Evolutionary conservation across 2,888 invertebrate genomes (phyloP).

Genomic region (Mellilla xanthometata): DNA sequence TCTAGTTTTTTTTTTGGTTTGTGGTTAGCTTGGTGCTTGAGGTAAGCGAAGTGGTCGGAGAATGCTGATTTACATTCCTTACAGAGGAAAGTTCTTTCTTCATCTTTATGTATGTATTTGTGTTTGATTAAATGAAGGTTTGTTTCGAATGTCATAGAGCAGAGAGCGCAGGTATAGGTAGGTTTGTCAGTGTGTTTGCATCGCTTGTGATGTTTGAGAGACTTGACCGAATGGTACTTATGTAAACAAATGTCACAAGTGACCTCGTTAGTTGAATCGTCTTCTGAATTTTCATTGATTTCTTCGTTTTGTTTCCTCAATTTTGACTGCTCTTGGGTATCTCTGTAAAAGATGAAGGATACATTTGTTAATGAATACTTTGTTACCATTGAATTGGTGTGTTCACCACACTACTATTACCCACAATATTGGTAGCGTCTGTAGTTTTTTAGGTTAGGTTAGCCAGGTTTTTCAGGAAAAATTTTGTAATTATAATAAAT

Average conservation of each 20-base stretch:
- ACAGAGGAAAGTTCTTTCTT: constrained; percentile 32
- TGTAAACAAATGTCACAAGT: constrained; percentile 20
- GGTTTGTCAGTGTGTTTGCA: constrained; percentile 2
- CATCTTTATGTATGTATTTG: constrained; percentile 30
- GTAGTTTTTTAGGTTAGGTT: too few species aligned
- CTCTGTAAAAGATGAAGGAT: too few species aligned
- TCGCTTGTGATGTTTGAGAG: constrained; percentile 24
- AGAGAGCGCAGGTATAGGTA: constrained; percentile 34
- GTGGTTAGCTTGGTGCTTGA: constrained; percentile 34
- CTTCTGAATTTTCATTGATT: too few species aligned
- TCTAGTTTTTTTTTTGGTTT: constrained; percentile 4
- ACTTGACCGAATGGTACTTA: constrained; percentile 8
- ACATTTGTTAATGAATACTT: too few species aligned
- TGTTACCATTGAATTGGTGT: too few species aligned
- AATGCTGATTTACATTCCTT: constrained; percentile 36
- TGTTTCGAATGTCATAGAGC: constrained; percentile 29
- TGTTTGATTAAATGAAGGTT: constrained; percentile 38
- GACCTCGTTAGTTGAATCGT: too few species aligned
- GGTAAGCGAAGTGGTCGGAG: constrained; percentile 36
- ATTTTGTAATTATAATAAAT: too few species aligned
- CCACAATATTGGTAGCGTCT: too few species aligned
- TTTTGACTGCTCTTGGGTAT: too few species aligned
- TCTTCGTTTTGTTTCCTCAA: too few species aligned
- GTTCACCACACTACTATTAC: too few species aligned
- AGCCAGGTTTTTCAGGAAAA: too few species aligned